A percentile compares a stretch with the other conserved stretches of the same genome.
Conservation (phyloP, 2,113 vertebrate species). For the Agelaius tricolor region DNA sequence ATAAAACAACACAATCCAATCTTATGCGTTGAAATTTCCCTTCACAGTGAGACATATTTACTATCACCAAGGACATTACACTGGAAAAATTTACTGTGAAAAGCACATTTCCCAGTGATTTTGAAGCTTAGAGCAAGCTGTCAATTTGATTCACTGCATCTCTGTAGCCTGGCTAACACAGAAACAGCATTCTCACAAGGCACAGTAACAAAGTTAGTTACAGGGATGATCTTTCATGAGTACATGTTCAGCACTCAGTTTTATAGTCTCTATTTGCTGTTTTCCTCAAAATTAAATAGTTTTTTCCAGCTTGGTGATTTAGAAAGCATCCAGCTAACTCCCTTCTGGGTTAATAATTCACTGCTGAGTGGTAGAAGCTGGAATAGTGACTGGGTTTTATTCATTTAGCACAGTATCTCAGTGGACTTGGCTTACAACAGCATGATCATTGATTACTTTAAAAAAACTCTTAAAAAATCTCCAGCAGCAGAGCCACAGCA, state of each 20-base stretch:
- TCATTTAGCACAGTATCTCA: background rate
- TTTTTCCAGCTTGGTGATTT: background rate
- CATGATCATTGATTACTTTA: background rate
- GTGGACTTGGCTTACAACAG: background rate
- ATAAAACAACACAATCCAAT: background rate
- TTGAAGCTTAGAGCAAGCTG: background rate
- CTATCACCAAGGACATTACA: constrained; percentile 13
- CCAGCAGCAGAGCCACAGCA: background rate
- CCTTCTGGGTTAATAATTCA: constrained; percentile 4
- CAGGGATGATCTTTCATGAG: background rate
- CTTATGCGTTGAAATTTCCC: background rate
- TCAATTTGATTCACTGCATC: background rate
- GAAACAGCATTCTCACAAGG: background rate
- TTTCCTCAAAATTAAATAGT: background rate
- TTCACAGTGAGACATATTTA: background rate
- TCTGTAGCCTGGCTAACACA: background rate
- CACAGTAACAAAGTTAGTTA: background rate
- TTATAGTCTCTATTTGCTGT: background rate
- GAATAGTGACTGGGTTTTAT: background rate
- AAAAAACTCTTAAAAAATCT: background rate
- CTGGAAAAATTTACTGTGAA: background rate
- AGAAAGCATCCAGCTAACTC: background rate
- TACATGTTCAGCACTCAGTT: background rate
- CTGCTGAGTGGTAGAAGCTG: background rate
- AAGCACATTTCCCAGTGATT: background rate